Percentiles rank a stretch among this genome's conserved stretches.
Evolutionary conservation across 2,888 invertebrate genomes (phyloP).

Genomic region (Prionchulus punctatus): DNA sequence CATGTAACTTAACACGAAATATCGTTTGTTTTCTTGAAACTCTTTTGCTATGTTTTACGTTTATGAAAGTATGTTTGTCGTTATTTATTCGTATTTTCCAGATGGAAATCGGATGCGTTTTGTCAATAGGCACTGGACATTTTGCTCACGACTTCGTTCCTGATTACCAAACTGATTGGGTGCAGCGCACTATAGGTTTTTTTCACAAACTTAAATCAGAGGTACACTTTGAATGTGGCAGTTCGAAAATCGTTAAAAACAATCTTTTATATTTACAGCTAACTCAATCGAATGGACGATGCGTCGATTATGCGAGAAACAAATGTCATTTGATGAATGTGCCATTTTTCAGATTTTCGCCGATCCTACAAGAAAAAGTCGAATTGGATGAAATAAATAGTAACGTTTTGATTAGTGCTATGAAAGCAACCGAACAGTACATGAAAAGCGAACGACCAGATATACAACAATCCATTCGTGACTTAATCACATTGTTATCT

Average conservation of each 20-base stretch:
- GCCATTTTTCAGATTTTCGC: conserved; percentile 63
- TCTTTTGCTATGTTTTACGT: too few species aligned
- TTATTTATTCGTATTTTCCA: too few species aligned
- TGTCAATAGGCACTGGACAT: conserved; percentile 56
- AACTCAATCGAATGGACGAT: conserved; percentile 59
- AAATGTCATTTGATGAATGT: conserved; percentile 76
- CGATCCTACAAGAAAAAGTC: conserved; percentile 66
- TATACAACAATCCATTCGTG: too few species aligned
- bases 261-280: conserved; percentile 2
- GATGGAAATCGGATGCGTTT: conserved; percentile 51
- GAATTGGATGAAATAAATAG: conserved; percentile 75
- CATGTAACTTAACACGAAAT: too few species aligned
- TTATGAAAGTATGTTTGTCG: too few species aligned
- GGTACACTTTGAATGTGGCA: too few species aligned
- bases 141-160: too few species aligned
- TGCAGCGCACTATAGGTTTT: conserved; percentile 12
- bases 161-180: too few species aligned
- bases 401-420: conserved; percentile 61
- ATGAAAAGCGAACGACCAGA: background rate
- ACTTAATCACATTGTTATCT: too few species aligned
- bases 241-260: too few species aligned
- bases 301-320: conserved; percentile 77
- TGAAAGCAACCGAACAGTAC: conserved; percentile 36
- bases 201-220: too few species aligned
- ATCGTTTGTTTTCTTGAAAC: too few species aligned